Percentiles rank a stretch among this genome's conserved stretches.
These are phyloP conservation scores for Sebastes miniatus DNA, from an alignment of 2,797 vertebrate species.

Conservation along the genomic window DNA sequence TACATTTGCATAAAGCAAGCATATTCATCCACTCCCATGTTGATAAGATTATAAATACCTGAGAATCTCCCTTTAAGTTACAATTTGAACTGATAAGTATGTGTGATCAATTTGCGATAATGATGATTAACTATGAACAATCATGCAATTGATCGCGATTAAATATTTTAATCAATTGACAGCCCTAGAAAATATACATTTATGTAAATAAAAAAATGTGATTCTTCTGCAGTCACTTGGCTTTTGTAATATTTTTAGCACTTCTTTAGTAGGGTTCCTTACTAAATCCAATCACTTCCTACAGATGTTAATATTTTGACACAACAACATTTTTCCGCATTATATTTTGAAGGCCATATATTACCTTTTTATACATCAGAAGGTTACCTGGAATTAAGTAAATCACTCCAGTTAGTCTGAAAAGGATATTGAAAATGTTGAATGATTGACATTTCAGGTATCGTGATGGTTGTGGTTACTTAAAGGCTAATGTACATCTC, in stretches of 20 bases:
- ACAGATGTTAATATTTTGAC: not conserved
- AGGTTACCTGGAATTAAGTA: constrained; percentile 21
- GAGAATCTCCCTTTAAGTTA: too few species aligned
- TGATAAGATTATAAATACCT: too few species aligned
- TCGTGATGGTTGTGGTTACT: constrained; percentile 46
- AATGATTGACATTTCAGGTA: constrained; percentile 55
- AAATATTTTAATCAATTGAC: too few species aligned
- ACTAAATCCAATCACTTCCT: not conserved
- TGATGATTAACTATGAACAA: too few species aligned
- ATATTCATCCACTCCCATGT: too few species aligned
- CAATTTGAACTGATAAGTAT: too few species aligned
- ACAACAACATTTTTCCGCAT: not conserved
- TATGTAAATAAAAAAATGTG: not conserved
- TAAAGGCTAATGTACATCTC: constrained; percentile 61
- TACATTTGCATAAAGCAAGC: too few species aligned
- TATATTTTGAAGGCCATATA: constrained; percentile 4
- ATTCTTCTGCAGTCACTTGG: not conserved
- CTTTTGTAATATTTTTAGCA: not conserved
- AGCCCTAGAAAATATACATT: not conserved
- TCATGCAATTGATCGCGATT: too few species aligned
- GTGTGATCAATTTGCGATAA: too few species aligned
- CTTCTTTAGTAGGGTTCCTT: not conserved
- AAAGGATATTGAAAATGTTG: constrained; percentile 13
- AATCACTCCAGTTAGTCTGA: constrained; percentile 35
- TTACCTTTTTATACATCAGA: constrained; percentile 20